A percentile compares a stretch with the other conserved stretches of the same genome.
Conservation (phyloP, 2,797 vertebrate species). For the Gymnoscopelus microlampas region DNA sequence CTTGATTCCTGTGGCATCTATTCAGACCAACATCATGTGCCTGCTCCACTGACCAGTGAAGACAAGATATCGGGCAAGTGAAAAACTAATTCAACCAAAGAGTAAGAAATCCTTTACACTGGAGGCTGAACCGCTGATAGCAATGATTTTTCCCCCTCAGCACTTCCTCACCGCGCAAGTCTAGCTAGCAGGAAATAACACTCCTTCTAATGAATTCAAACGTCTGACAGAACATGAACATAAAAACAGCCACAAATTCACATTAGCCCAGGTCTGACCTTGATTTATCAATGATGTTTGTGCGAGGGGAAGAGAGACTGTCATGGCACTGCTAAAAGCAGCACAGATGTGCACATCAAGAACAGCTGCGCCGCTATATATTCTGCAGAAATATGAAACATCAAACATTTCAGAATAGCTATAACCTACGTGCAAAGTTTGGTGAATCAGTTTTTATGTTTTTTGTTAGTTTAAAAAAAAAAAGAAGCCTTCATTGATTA, state of each 20-base stretch:
- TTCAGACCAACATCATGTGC: slow-evolving; percentile 54
- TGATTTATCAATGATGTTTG: slow-evolving; percentile 47
- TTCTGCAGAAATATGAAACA: slow-evolving; percentile 30
- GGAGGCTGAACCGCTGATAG: slow-evolving; percentile 56
- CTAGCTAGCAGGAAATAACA: slow-evolving; percentile 49
- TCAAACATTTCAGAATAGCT: slow-evolving; percentile 20
- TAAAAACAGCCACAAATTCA: slow-evolving; percentile 28
- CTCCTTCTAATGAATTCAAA: slow-evolving; percentile 43
- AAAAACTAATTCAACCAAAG: slow-evolving; percentile 64
- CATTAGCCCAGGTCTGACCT: slow-evolving; percentile 43
- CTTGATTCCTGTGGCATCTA: slow-evolving; percentile 55
- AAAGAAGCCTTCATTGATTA: not conserved
- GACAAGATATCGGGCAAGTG: slow-evolving; percentile 57
- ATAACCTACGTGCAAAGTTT: slow-evolving; percentile 6
- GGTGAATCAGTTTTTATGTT: too few relatives aligned
- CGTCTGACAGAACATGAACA: slow-evolving; percentile 40
- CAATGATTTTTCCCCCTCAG: slow-evolving; percentile 44
- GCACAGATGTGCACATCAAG: slow-evolving; percentile 55
- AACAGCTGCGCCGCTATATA: slow-evolving; percentile 38
- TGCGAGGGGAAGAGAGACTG: slow-evolving; percentile 29
- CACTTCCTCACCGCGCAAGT: slow-evolving; percentile 28
- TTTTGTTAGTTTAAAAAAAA: too few relatives aligned
- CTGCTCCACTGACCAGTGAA: slow-evolving; percentile 63
- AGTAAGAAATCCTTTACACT: slow-evolving; percentile 66
- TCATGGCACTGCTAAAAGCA: slow-evolving; percentile 36